Conservation (phyloP, 2,797 vertebrate species). For the Pangasius larnaudii region DNA sequence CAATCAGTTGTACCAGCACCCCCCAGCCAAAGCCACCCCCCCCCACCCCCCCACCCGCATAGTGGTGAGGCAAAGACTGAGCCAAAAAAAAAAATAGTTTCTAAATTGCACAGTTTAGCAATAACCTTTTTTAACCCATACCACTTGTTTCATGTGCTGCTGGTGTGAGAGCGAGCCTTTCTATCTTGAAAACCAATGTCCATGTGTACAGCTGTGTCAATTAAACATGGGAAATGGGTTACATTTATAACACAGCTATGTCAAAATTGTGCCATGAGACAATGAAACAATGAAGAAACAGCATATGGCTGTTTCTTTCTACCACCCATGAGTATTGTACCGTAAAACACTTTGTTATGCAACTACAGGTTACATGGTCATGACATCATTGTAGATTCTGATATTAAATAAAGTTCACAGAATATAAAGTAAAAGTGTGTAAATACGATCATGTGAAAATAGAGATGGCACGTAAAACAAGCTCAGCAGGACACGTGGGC, state of each 20-base stretch:
- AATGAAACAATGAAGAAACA: not conserved
- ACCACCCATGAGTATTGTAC: not conserved
- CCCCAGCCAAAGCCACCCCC: no score
- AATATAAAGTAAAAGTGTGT: not conserved
- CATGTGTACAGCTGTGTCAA: not conserved
- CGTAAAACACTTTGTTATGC: not conserved
- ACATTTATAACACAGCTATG: not conserved
- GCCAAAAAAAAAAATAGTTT: not conserved
- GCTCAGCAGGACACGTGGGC: not conserved
- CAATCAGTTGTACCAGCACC: not conserved
- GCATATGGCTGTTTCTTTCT: not conserved
- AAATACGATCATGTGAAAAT: not conserved
- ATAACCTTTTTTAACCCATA: not conserved
- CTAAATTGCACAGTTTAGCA: not conserved
- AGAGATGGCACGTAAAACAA: not conserved
- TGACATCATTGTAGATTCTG: not conserved
- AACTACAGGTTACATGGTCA: not conserved
- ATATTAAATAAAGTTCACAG: not conserved
- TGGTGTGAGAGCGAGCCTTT: not conserved
- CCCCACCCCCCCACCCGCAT: no score
- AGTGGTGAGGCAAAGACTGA: not conserved
- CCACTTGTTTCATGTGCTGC: not conserved
- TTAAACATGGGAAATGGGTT: not conserved
- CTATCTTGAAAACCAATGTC: not conserved
- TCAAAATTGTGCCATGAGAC: not conserved